A percentile compares a stretch with the other conserved stretches of the same genome.
Conservation (phyloP, 1,140 invertebrate species). For the Venturia canescens region DNA sequence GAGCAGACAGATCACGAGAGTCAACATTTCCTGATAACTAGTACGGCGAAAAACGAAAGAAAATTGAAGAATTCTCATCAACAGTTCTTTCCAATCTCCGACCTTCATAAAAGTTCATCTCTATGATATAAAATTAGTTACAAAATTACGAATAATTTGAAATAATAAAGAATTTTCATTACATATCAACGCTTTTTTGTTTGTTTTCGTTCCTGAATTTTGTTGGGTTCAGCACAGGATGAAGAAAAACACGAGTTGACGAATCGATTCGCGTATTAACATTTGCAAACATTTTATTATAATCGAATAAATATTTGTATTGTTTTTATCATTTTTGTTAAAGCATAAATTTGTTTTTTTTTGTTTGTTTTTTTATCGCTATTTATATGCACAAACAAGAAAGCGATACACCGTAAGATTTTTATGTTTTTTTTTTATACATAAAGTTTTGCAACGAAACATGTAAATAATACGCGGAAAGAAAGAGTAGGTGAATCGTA, state of each 20-base stretch:
- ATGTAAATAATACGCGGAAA: conserved; percentile 21
- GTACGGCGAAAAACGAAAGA: not conserved
- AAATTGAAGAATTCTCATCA: not conserved
- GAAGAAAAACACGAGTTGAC: conserved; percentile 14
- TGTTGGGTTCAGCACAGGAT: not conserved
- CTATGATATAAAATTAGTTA: not conserved
- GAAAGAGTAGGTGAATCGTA: conserved; percentile 11
- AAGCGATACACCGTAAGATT: conserved; percentile 52
- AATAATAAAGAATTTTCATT: conserved; percentile 11
- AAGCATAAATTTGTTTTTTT: conserved; percentile 62
- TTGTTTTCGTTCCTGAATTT: not conserved
- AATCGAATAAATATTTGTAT: conserved; percentile 49
- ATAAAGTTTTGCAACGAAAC: conserved; percentile 45
- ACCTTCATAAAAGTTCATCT: conserved; percentile 5
- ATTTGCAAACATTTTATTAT: conserved; percentile 62
- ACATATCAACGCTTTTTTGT: not conserved
- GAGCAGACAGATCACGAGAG: not conserved
- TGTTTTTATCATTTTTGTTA: conserved; percentile 53
- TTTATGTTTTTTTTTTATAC: conserved; percentile 51
- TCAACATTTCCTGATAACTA: not conserved
- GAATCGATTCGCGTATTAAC: conserved; percentile 46
- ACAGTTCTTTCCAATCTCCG: not conserved
- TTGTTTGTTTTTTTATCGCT: conserved; percentile 25
- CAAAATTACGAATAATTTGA: conserved; percentile 18
- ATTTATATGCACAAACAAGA: conserved; percentile 55